Evolutionary conservation across 2,797 vertebrate species (phyloP).

Genomic region (Sebastes matsubarae): DNA sequence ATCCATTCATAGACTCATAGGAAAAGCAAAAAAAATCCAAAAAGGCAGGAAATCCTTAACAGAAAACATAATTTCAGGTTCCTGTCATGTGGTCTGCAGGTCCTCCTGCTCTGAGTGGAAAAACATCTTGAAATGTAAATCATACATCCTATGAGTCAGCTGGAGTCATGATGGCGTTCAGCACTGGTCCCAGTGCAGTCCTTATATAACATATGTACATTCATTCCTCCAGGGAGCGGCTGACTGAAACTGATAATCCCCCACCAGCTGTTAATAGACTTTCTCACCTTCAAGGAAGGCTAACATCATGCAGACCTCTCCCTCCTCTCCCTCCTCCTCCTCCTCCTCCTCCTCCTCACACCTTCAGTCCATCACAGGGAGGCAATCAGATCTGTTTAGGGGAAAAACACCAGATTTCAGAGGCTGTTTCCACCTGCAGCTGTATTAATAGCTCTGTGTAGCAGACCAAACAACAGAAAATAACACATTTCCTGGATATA

Average conservation of each 20-base stretch:
- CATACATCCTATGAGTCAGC: conserved; percentile 38
- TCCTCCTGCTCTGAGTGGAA: not conserved
- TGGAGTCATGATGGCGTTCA: conserved; percentile 27
- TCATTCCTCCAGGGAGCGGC: conserved; percentile 37
- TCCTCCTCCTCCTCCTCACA: not conserved
- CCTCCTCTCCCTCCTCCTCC: not conserved
- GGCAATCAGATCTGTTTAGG: conserved; percentile 48
- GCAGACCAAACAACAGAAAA: not conserved
- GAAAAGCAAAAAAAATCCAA: not conserved
- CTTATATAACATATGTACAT: conserved; percentile 21
- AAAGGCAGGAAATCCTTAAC: not conserved
- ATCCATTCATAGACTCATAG: not conserved
- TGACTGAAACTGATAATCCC: conserved; percentile 40
- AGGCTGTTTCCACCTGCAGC: not conserved
- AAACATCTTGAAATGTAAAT: not conserved
- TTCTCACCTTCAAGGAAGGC: conserved; percentile 51
- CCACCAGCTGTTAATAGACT: conserved; percentile 33
- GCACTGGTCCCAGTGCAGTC: conserved; percentile 32
- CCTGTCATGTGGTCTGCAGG: not conserved
- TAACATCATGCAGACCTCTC: conserved; percentile 6
- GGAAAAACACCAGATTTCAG: conserved; percentile 19
- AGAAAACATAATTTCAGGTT: not conserved
- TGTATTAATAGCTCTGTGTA: not conserved
- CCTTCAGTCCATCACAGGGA: conserved; percentile 28
- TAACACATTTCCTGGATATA: not conserved